Evolutionary conservation across 2,113 vertebrate genomes (phyloP).

Genomic region (rat (Rattus norvegicus)): GRCr8 NC_086020.1:164248001-164248500

Average conservation of each 20-base stretch:
- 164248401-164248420: slow-evolving; percentile 64
- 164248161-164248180: slow-evolving; percentile 58
- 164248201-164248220: slow-evolving; percentile 68
- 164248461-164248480: slow-evolving; percentile 55
- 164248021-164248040: neutral
- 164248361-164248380: slow-evolving; percentile 73
- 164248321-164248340: slow-evolving; percentile 69
- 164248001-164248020: neutral
- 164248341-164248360: slow-evolving; percentile 68
- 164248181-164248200: slow-evolving; percentile 37
- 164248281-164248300: slow-evolving; percentile 66
- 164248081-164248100: slow-evolving; percentile 54
- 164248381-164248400: slow-evolving; percentile 55
- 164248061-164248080: slow-evolving; percentile 30
- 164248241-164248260: slow-evolving; percentile 58
- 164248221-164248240: slow-evolving; percentile 53
- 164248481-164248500: slow-evolving; percentile 53
- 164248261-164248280: slow-evolving; percentile 62
- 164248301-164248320: slow-evolving; percentile 69
- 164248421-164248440: slow-evolving; percentile 61
- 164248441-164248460: slow-evolving; percentile 66
- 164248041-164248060: neutral
- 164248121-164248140: slow-evolving; percentile 48
- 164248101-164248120: slow-evolving; percentile 63
- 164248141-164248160: slow-evolving; percentile 15